Evolutionary conservation across 2,113 vertebrate species (phyloP), one percentile per base, ranked within the genome.

Genomic region (Steatornis caripensis): DNA sequence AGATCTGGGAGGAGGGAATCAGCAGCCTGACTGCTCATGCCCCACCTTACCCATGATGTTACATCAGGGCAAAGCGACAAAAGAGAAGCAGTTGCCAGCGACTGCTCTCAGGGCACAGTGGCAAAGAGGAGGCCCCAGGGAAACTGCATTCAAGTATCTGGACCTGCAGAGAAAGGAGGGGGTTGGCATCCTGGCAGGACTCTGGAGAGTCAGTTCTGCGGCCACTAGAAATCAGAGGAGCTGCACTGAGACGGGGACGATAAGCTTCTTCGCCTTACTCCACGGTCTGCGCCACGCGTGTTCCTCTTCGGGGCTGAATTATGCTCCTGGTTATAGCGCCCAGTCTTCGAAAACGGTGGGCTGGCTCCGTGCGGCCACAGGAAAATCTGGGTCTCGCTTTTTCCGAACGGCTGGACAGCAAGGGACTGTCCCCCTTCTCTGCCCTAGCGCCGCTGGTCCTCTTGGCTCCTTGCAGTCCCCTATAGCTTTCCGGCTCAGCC

Each of bases 21-120:
- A 75, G 39, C 49, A 86, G 49, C 70, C 68, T 39, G 27, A 57
- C 41, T 48, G 72, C 66, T 84, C 29, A 4, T 54, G 39, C 14
- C 49, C 55, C 61, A 26, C 0, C 3, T 71, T 72, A n/a, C 30
- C 51, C 46, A 18, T 0, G 2, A 24, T 3, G 43, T n/a, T 64
- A n/a, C 15, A 9, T 0, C 0, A 1, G 36, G 60, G 45, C 24
- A 61, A 75, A 39, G 45, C 0, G 0, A 54, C 46, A 19, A 51
- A 54, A 43, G 39, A 39, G 65, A 77, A 22, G n/a, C 2, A 0
- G n/a, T 49, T 36, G 6, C 45, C 81, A 36, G 51, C 0, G 1
- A 24, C 54, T 13, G 37, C 48, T 77, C 69, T 11, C 30, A 2
- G 46, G 54, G 54, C 37, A 69, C 54, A 27, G 51, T 65, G 58